Conservation (phyloP, 2,113 vertebrate species). For the Glaucidium brasilianum region DNA sequence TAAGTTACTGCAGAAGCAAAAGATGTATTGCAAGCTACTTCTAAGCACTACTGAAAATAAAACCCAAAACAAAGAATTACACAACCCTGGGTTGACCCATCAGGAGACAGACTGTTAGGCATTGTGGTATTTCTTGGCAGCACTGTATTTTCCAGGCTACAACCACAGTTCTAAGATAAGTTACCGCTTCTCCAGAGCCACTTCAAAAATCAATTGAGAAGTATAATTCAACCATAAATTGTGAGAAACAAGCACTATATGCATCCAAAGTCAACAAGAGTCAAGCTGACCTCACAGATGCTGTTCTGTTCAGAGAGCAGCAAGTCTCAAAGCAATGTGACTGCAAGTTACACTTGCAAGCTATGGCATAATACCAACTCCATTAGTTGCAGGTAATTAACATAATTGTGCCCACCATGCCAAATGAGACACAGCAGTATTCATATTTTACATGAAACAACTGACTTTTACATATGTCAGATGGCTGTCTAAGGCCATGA, state of each 20-base stretch:
- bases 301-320: not conserved
- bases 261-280: not conserved
- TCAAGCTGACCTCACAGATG: rapidly evolving
- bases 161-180: not conserved
- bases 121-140: not conserved
- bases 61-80: not conserved
- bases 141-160: not conserved
- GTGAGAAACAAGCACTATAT: not conserved
- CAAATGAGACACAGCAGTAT: not conserved
- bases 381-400: not conserved
- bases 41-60: not conserved
- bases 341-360: not conserved
- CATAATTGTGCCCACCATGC: not conserved
- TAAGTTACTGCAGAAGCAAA: not conserved
- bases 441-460: not conserved
- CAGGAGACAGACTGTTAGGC: not conserved
- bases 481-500: not conserved
- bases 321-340: not conserved
- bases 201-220: not conserved
- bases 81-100: not conserved
- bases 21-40: not conserved
- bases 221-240: not conserved
- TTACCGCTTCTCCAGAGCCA: not conserved
- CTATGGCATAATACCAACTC: rapidly evolving
- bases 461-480: not conserved